Evolutionary conservation across 2,888 invertebrate genomes (phyloP), one percentile per base, ranked within the genome.

Genomic region (Balanococcus diminutus): DNA sequence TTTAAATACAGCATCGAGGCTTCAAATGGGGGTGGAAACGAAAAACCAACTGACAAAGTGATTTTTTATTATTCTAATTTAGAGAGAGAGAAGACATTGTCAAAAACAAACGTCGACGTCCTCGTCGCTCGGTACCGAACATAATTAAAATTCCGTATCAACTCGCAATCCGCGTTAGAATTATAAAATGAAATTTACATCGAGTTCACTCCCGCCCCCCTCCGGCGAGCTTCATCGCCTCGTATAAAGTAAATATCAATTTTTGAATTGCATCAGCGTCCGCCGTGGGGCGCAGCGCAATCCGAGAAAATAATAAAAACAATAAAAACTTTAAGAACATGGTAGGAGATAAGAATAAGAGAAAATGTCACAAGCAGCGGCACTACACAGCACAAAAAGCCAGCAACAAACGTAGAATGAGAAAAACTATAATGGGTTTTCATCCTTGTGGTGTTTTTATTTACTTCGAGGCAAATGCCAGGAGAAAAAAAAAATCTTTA

Each of bases 21-120:
- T n/a, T n/a, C 46, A n/a, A n/a, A 14, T 2, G 9, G 25, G 25
- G 0, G 28, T 14, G 14, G 67, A 67, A 67, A 16, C 56, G 28
- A 67, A 9, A 67, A 28, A 28, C 67, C 28, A 67, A 16, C 67
- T 67, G 67, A 67, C 67, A 67, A 67, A 67, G 67, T 67, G 67
- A 67, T 67, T 67, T 67, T 67, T 67, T 67, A 67, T 67, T 67
- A 67, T 67, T 67, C 28, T 67, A 67, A 67, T 67, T 67, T 14
- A 6, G 67, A 28, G 28, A 28, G n/a, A n/a, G 28, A 28, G 14
- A 67, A 25, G 67, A 67, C 28, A 28, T 28, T 67, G 67, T 67
- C 67, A 67, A 67, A 67, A 67, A 67, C 67, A 67, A 67, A 67
- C 67, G 67, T 67, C 16, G n/a, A n/a, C n/a, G 67, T 28, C 56